Conservation (phyloP, 2,113 vertebrate genomes). For the Arothron firmamentum region DNA sequence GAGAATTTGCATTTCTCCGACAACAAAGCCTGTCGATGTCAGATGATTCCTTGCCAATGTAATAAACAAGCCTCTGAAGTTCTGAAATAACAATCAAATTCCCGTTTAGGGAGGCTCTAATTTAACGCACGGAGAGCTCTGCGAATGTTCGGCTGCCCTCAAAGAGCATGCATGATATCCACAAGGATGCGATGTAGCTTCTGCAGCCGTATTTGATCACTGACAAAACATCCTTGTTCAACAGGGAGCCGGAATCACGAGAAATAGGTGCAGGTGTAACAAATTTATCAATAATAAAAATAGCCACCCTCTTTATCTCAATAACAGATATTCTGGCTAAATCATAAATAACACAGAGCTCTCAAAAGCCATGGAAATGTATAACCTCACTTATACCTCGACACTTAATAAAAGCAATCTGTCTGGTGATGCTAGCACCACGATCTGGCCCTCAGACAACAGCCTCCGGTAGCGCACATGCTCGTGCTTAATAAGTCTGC, state of each 20-base stretch:
- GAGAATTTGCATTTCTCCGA: slow-evolving; percentile 73
- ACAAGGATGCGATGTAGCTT: slow-evolving; percentile 8
- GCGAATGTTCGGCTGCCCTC: slow-evolving; percentile 36
- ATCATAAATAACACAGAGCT: slow-evolving; percentile 59
- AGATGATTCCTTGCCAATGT: slow-evolving; percentile 64
- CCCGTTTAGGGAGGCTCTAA: slow-evolving; percentile 59
- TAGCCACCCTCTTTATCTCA: slow-evolving; percentile 64
- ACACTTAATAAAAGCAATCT: slow-evolving; percentile 56
- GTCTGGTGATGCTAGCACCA: slow-evolving; percentile 40
- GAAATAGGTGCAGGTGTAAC: no score
- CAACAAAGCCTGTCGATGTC: slow-evolving; percentile 74
- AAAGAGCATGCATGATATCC: slow-evolving; percentile 27
- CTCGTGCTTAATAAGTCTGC: slow-evolving; percentile 71
- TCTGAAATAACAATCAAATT: slow-evolving; percentile 65
- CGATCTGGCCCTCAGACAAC: slow-evolving; percentile 60
- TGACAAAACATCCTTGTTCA: no score
- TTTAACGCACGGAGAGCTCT: slow-evolving; percentile 51
- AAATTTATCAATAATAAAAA: not conserved
- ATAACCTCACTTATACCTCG: slow-evolving; percentile 54
- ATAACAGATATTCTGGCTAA: slow-evolving; percentile 51
- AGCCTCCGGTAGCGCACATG: slow-evolving; percentile 56
- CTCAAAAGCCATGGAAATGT: slow-evolving; percentile 47
- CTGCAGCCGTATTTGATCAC: slow-evolving; percentile 19
- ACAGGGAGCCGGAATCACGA: no score
- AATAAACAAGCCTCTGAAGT: slow-evolving; percentile 70